A percentile compares a stretch with the other conserved stretches of the same genome.
These are phyloP conservation scores for Homalodisca vitripennis DNA, from an alignment of 1,140 invertebrate genomes.

Conservation along the genomic window DNA sequence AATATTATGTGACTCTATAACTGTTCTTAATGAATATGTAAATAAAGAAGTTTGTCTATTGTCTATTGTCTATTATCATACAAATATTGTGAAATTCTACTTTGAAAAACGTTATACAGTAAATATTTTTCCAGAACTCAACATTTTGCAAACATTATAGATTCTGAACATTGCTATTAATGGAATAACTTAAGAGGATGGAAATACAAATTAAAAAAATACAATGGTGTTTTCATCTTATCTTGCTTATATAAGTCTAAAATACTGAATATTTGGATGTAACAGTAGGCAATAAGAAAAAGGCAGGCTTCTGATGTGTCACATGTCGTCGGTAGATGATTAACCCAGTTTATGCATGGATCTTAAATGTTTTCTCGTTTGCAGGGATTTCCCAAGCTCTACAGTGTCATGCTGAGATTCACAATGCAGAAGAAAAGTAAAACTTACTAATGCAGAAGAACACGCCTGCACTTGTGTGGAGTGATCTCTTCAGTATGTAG, in stretches of 20 bases:
- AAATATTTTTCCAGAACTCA: too few species aligned
- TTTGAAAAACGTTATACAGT: too few species aligned
- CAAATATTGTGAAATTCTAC: too few species aligned
- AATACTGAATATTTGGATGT: not conserved
- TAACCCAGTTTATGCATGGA: not conserved
- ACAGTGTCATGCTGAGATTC: slow-evolving; percentile 27
- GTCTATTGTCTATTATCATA: too few species aligned
- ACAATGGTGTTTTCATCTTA: not conserved
- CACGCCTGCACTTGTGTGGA: not conserved
- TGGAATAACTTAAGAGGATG: too few species aligned
- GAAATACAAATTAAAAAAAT: not conserved
- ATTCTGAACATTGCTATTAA: too few species aligned
- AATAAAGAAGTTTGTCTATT: too few species aligned
- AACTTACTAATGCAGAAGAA: not conserved
- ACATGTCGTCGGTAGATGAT: not conserved
- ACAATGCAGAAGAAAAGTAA: slow-evolving; percentile 29
- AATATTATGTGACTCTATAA: too few species aligned
- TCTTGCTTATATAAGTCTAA: not conserved
- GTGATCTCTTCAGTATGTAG: not conserved
- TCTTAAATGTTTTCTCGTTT: slow-evolving; percentile 11
- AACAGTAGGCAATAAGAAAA: not conserved
- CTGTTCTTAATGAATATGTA: too few species aligned
- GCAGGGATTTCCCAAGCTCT: slow-evolving; percentile 29
- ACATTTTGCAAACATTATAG: too few species aligned
- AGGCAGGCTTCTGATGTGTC: too few species aligned